Evolutionary conservation across 2,797 vertebrate species (phyloP).

Genomic region (Rhynchonycteris naso): DNA sequence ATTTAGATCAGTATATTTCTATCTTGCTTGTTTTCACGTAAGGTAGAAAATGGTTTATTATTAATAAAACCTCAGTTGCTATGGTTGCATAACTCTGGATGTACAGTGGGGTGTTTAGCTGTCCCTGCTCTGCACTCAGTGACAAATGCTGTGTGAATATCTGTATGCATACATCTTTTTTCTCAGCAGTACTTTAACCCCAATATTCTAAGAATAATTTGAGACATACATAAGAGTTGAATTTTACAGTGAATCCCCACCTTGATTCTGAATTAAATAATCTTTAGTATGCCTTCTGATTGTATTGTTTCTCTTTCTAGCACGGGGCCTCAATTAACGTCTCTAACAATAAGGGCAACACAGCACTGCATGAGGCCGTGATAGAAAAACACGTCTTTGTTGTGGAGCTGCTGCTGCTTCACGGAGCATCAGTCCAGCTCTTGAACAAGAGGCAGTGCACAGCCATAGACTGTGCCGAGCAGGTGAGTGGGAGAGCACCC

Average conservation of each 20-base stretch:
- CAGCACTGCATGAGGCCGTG: conserved; percentile 94
- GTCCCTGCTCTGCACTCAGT: not conserved
- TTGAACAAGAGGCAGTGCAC: conserved; percentile 91
- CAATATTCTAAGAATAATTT: not conserved
- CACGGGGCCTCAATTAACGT: conserved; percentile 90
- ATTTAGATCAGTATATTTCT: not conserved
- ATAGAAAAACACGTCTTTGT: conserved; percentile 85
- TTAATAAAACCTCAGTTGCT: not conserved
- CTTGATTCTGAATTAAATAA: not conserved
- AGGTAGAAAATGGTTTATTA: not conserved
- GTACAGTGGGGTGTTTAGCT: not conserved
- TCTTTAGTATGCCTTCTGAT: fast-evolving
- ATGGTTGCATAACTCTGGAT: not conserved
- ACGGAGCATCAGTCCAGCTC: conserved; percentile 87
- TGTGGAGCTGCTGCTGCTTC: conserved; percentile 92
- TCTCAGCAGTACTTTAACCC: not conserved
- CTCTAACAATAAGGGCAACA: conserved; percentile 92
- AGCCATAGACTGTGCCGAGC: conserved; percentile 91
- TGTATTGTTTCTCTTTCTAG: conserved; percentile 80
- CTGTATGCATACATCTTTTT: not conserved
- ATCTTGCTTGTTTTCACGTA: not conserved
- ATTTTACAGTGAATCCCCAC: not conserved
- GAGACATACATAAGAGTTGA: not conserved
- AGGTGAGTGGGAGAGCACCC: conserved; percentile 83
- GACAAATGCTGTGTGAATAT: not conserved